Evolutionary conservation across 2,797 vertebrate species (phyloP).

Genomic region (Onychomys leucogaster): DNA sequence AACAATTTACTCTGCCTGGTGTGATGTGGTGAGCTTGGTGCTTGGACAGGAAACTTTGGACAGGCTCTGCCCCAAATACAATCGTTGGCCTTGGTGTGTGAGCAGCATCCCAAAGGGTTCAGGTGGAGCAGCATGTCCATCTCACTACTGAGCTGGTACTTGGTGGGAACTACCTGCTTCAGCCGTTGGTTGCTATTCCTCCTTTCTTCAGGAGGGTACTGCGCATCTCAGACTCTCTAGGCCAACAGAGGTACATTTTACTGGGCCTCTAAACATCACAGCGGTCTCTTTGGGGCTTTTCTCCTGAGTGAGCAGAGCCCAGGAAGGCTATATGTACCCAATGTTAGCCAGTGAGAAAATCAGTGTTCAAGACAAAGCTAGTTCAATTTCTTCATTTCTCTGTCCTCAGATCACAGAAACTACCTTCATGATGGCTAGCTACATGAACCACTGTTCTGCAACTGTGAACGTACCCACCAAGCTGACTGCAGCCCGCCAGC

Average conservation of each 20-base stretch:
- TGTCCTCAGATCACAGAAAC: constrained; percentile 93
- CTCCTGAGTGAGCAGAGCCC: neutral
- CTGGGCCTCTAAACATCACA: neutral
- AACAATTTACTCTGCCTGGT: neutral
- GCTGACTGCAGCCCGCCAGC: constrained; percentile 84
- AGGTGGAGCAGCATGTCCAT: neutral
- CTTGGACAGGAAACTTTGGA: constrained; percentile 29
- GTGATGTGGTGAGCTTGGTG: neutral
- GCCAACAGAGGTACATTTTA: neutral
- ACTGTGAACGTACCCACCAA: constrained; percentile 80
- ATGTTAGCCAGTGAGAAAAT: neutral
- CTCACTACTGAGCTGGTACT: neutral
- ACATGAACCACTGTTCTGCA: constrained; percentile 93
- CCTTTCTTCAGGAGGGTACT: neutral
- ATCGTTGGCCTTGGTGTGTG: neutral
- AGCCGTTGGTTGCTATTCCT: neutral
- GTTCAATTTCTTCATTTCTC: constrained; percentile 61
- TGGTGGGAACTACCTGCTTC: neutral
- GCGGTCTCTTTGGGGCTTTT: neutral
- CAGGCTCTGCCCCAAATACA: neutral
- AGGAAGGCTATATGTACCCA: neutral
- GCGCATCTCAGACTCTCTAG: neutral
- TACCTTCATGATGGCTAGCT: constrained; percentile 95
- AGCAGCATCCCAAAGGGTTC: neutral
- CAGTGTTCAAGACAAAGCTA: neutral